Evolutionary conservation across 2,797 vertebrate genomes (phyloP), one percentile per base, ranked within the genome.

Genomic region (Anas flavirostris): DNA sequence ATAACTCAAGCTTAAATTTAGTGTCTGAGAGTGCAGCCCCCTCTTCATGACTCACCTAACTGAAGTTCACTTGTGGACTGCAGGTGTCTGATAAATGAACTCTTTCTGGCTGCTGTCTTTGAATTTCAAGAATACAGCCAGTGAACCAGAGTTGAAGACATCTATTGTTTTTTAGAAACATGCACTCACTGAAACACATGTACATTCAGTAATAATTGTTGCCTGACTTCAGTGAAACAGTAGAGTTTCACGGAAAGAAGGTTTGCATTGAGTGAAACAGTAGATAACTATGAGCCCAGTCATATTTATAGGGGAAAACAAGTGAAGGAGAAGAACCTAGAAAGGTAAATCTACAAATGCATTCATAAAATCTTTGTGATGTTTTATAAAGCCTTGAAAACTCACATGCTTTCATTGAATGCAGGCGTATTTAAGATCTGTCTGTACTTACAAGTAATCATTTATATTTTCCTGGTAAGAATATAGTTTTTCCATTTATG

Each of bases 131-230:
- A 94, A 91, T 31, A 48, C 41, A 91, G 70, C 82, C 67, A 76
- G 26, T 93, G 89, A 86, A 90, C 68, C 62, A 48, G 85, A 97
- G 92, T n/a, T 97, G 94, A 96, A 97, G 94, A 95, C 52, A 89
- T 88, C 97, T 91, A 96, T 53, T 79, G 53, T 63, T 89, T 93
- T 90, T 84, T 94, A 96, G 95, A 95, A 97, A 77, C 80, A 46
- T 82, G 77, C 33, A 62, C 58, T 97, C 70, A 39, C 72, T 95
- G 91, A 94, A 95, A 95, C 95, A 97, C 93, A 97, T 97, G 95
- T 89, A 94, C 85, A 69, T 96, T 92, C 94, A 96, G 97, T 97
- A 98, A 96, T 98, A 98, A 98, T 95, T 94, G 68, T 96, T 97
- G 74, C 76, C 88, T 96, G 89, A 92, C 83, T 96, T 96, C 91